Base-by-base conservation (phyloP, 2,888 invertebrate genomes). In the Amphipoea lucens region DNA sequence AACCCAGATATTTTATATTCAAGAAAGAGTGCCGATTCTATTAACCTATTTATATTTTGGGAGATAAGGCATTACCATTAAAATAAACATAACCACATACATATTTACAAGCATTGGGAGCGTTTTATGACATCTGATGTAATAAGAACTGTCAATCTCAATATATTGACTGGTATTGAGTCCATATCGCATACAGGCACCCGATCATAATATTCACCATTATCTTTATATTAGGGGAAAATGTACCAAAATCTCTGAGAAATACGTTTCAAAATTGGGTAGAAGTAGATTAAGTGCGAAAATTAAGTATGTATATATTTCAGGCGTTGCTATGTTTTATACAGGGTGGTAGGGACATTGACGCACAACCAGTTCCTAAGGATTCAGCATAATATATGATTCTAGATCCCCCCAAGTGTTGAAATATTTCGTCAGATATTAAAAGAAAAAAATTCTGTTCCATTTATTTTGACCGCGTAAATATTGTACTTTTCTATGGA, bases 141-240 rank as follows among this genome's bases (percentile, higher is more conserved):
- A 91, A 91, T 91, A 90, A 83, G 90, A 91, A 87, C 83, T 89
- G 92, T 88, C 92, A 91, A 90, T 90, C 89, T 87, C 69, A 9
- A 76, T 71, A 81, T 86, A 74, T 63, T 81, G 82, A 79, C 83
- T 83, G 83, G 81, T 89, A 90, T 90, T 86, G 86, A 88, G 90
- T 84, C 73, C n/a, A 63, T 14, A 23, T 54, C 51, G 62, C 11
- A 40, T 68, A 67, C 48, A 48, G 23, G 14, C 23, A 23, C 14
- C 23, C 71, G 20, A 54, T 77, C 79, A 66, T 76, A 82, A 42
- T 79, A 74, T 83, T 79, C 63, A 78, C 62, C 72, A 82, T 82
- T 79, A 82, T 48, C 12, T 51, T 2, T 5, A 54, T 45, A 12
- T 23, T 36, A 54, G 11, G 4, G 23, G 17, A 86, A 87, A 81